Percentiles rank a stretch among this genome's conserved stretches.
These are phyloP conservation scores for Xenentodon cancila DNA, from an alignment of 2,797 vertebrate species.

Conservation along the genomic window DNA sequence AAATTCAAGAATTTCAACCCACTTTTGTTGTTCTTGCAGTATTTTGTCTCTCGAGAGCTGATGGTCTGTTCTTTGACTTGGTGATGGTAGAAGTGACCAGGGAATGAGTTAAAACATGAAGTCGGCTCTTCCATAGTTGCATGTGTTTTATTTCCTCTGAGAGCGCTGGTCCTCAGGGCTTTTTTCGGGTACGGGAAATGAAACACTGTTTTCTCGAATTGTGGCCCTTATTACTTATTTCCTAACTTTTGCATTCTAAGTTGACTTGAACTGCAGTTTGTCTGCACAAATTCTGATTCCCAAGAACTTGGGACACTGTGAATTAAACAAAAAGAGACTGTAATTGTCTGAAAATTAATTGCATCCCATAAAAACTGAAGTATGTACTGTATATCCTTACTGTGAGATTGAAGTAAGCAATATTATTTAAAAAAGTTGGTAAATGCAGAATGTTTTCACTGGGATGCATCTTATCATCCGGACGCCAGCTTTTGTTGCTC, in stretches of 20 bases:
- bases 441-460: too few relatives aligned
- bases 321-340: too few relatives aligned
- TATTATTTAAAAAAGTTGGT: not conserved
- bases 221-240: constrained; percentile 27
- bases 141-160: constrained; percentile 51
- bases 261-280: constrained; percentile 15
- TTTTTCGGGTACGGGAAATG: constrained; percentile 64
- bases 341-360: too few relatives aligned
- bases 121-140: constrained; percentile 16
- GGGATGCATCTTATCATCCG: too few relatives aligned
- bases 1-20: constrained; percentile 1
- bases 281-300: not conserved
- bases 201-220: constrained; percentile 46
- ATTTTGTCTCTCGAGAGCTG: constrained; percentile 13
- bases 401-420: not conserved
- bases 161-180: constrained; percentile 34
- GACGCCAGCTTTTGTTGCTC: too few relatives aligned
- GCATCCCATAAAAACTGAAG: too few relatives aligned
- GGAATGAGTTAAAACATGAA: constrained; percentile 8
- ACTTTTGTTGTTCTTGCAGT: constrained; percentile 10
- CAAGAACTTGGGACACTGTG: too few relatives aligned
- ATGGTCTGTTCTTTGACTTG: constrained; percentile 15
- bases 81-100: not conserved
- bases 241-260: constrained; percentile 22
- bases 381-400: too few relatives aligned